Evolutionary conservation across 35 echinoderm and acorn worm genomes (phyloP).

Genomic region (Eucidaris tribuloides): DNA sequence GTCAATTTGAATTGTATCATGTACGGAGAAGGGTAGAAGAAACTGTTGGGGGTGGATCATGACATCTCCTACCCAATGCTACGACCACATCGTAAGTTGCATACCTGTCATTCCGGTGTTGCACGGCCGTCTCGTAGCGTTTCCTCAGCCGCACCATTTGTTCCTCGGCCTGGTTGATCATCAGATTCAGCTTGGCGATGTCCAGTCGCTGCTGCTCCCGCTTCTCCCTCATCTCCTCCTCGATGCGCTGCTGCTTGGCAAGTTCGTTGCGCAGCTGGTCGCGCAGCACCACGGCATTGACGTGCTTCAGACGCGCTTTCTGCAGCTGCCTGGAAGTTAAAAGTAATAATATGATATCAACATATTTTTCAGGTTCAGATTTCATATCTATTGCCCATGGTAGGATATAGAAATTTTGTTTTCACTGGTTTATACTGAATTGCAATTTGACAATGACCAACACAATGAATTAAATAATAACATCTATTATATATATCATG

Average conservation of each 20-base stretch:
- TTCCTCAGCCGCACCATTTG: conserved; percentile 97
- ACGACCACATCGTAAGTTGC: too few species aligned
- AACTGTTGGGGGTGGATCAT: too few species aligned
- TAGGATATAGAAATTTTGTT: too few species aligned
- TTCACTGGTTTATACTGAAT: too few species aligned
- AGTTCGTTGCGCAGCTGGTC: conserved; percentile 95
- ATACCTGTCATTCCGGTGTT: conserved; percentile 96
- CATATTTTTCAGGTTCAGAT: too few species aligned
- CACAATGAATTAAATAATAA: too few species aligned
- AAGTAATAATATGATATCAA: too few species aligned
- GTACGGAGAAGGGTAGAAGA: too few species aligned
- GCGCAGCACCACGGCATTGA: conserved; percentile 91
- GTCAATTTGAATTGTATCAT: too few species aligned
- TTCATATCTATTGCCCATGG: too few species aligned
- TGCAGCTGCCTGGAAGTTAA: conserved; percentile 96
- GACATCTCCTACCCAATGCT: not conserved
- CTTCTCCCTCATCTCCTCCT: conserved; percentile 92
- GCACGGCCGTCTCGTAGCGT: conserved; percentile 89
- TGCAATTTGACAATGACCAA: too few species aligned
- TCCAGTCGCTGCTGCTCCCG: conserved; percentile 97
- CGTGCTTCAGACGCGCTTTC: conserved; percentile 92
- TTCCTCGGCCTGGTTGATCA: conserved; percentile 99
- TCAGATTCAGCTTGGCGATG: conserved; percentile 96
- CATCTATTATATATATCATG: too few species aligned
- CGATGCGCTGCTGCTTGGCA: conserved; percentile 92